Evolutionary conservation across 2,888 invertebrate species (phyloP).

Genomic region (Napeogenes inachia): DNA sequence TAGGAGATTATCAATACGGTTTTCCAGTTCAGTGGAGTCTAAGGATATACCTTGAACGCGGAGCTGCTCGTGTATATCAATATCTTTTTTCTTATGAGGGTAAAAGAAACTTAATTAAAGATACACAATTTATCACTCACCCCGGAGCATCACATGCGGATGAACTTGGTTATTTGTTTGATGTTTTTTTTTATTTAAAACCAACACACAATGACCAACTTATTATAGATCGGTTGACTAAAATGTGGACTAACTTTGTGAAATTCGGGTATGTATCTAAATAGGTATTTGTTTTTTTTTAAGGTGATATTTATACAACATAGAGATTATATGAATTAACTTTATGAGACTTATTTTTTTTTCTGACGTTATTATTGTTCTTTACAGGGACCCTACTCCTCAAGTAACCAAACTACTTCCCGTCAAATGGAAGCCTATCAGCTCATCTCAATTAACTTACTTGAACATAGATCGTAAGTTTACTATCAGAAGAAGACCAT

Average conservation of each 20-base stretch:
- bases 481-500: constrained; percentile 36
- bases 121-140: constrained; percentile 30
- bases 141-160: constrained; percentile 47
- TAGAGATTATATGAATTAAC: neutral
- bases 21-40: constrained; percentile 46
- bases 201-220: constrained; percentile 41
- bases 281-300: no score
- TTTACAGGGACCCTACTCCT: constrained; percentile 47
- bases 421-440: constrained; percentile 42
- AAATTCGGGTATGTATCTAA: constrained; percentile 47
- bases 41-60: constrained; percentile 29
- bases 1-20: constrained; percentile 46
- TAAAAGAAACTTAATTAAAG: constrained; percentile 37
- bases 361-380: neutral
- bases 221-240: constrained; percentile 49
- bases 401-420: constrained; percentile 40
- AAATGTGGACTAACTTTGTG: constrained; percentile 61
- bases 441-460: constrained; percentile 33
- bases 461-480: constrained; percentile 40
- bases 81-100: constrained; percentile 54
- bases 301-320: neutral
- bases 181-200: constrained; percentile 19
- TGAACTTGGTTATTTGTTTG: constrained; percentile 53
- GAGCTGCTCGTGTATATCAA: constrained; percentile 39
- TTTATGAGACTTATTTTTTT: no score